Percentiles rank a stretch among this genome's conserved stretches.
Conservation (phyloP, 2,797 vertebrate species). For the Micrastur ruficollis region DNA sequence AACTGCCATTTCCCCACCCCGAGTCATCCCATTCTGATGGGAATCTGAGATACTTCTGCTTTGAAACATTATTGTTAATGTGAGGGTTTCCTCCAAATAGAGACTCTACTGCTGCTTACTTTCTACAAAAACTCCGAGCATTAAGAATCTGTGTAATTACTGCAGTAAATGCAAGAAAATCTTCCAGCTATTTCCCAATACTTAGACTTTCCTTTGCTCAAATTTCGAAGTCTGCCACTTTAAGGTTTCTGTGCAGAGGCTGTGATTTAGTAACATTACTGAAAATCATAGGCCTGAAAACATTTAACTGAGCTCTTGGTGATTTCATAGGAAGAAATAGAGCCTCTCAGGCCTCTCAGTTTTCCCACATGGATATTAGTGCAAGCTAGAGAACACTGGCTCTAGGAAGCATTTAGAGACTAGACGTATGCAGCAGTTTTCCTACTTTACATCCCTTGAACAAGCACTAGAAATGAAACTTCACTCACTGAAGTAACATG, state of each 20-base stretch:
- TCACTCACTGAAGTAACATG: background rate
- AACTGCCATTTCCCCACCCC: too few relatives aligned
- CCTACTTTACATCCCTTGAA: background rate
- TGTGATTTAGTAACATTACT: background rate
- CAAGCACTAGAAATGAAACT: background rate
- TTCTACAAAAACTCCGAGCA: background rate
- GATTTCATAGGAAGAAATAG: background rate
- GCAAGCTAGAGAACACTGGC: background rate
- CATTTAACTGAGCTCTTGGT: background rate
- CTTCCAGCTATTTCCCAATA: background rate
- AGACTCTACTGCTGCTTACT: background rate
- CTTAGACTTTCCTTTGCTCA: background rate
- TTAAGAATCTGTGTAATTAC: background rate
- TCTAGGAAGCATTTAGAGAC: background rate
- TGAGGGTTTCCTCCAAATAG: background rate
- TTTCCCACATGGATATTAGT: background rate
- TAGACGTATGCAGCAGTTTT: background rate
- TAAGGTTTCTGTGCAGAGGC: background rate
- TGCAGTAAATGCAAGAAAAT: background rate
- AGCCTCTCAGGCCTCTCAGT: background rate
- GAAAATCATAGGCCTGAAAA: background rate
- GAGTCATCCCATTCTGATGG: background rate
- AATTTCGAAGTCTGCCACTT: background rate
- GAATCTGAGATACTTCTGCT: background rate
- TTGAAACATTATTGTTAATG: background rate